Percentiles rank a stretch among this genome's conserved stretches.
Conservation (phyloP, 2,888 invertebrate genomes). For the Chromoteleia sp. region DNA sequence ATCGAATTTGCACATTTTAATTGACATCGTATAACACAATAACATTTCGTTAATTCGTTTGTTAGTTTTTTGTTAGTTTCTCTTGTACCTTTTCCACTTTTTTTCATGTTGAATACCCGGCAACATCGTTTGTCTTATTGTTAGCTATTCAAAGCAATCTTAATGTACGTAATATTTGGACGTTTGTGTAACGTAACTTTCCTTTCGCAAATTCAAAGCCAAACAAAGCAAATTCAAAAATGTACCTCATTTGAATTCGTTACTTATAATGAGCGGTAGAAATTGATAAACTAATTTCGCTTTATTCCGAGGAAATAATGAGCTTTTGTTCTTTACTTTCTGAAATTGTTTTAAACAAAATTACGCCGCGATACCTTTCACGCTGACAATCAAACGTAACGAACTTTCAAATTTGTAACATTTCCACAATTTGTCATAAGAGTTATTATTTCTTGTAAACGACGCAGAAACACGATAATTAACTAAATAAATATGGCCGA, state of each 20-base stretch:
- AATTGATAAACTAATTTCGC: background rate
- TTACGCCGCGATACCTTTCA: constrained; percentile 16
- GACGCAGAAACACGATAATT: constrained; percentile 38
- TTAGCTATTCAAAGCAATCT: too few relatives aligned
- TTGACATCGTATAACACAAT: constrained; percentile 5
- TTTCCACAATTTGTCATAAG: constrained; percentile 6
- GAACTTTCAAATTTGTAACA: constrained; percentile 1
- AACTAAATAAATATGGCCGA: constrained; percentile 49
- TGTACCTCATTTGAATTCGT: background rate
- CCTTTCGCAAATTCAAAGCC: too few relatives aligned
- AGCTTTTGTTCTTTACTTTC: constrained; percentile 18
- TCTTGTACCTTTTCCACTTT: background rate
- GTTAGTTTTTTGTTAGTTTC: background rate
- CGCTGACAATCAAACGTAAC: constrained; percentile 1
- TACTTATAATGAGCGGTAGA: background rate
- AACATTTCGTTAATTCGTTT: constrained; percentile 13
- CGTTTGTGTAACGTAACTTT: too few relatives aligned
- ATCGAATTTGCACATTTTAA: constrained; percentile 20
- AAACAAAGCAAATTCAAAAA: too few relatives aligned
- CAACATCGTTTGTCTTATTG: background rate
- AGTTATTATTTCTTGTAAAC: constrained; percentile 37
- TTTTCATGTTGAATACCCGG: too few relatives aligned
- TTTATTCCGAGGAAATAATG: background rate
- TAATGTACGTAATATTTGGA: too few relatives aligned
- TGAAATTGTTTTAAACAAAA: constrained; percentile 13